Percentiles rank a stretch among this genome's conserved stretches.
Conservation (phyloP, 53 echinoderm and acorn worm species). For the Apostichopus leukothele region DNA sequence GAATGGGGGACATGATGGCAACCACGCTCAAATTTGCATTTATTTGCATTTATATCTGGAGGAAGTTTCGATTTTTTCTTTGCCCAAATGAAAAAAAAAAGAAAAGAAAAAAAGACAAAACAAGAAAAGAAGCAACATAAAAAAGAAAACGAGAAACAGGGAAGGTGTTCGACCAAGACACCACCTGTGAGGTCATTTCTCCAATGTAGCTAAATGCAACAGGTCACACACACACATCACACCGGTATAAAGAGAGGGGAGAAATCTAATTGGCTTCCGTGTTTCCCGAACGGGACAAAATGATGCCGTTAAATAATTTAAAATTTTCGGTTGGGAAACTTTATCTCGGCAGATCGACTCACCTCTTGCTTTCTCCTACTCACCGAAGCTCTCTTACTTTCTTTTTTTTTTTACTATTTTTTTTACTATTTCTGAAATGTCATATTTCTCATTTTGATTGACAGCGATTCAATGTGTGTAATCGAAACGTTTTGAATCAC, state of each 20-base stretch:
- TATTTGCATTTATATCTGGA: conserved; percentile 46
- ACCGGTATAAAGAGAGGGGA: neutral
- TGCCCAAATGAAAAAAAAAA: neutral
- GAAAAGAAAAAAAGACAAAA: too few relatives aligned
- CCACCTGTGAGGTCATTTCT: conserved; percentile 42
- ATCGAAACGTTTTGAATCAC: too few relatives aligned
- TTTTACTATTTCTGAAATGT: too few relatives aligned
- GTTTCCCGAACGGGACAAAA: neutral
- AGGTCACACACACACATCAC: neutral
- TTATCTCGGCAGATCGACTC: too few relatives aligned
- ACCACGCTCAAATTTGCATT: conserved; percentile 41
- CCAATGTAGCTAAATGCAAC: neutral
- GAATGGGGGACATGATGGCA: conserved; percentile 42
- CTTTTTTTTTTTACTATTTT: too few relatives aligned
- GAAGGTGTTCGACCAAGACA: conserved; percentile 33
- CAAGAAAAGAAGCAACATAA: too few relatives aligned
- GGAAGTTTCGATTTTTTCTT: conserved; percentile 37
- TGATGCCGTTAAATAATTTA: too few relatives aligned
- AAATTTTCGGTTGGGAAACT: too few relatives aligned
- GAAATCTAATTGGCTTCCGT: neutral
- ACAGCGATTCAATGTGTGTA: too few relatives aligned
- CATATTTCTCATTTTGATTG: too few relatives aligned
- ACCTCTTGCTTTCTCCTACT: too few relatives aligned
- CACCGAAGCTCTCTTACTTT: too few relatives aligned
- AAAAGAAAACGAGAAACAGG: neutral